phyloP scores from a whole-genome alignment of 2,113 vertebrate species.

The Myiozetetes cayanensis region DNA sequence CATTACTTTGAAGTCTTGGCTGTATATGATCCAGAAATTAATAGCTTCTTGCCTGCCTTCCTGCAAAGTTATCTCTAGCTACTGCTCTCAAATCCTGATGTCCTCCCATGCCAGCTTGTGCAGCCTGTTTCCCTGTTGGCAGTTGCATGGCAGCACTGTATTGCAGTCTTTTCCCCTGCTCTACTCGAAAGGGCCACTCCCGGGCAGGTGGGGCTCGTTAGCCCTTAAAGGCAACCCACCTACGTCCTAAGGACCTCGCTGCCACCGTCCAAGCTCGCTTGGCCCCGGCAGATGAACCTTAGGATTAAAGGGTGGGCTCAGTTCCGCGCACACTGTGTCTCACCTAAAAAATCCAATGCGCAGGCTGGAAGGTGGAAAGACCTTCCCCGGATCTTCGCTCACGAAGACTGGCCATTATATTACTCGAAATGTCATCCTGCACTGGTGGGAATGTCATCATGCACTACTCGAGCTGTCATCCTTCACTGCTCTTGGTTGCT shows the following conservation, averaged over 20 bases:
- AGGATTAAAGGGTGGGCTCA: too few species aligned
- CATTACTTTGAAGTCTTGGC: background rate
- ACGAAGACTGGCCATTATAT: too few species aligned
- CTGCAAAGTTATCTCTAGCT: background rate
- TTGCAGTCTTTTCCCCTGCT: background rate
- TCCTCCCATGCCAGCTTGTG: accelerated
- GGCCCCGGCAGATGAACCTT: too few species aligned
- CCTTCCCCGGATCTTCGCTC: too few species aligned
- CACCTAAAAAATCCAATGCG: too few species aligned
- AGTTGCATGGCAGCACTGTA: background rate
- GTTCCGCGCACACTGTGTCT: too few species aligned
- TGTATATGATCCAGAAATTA: background rate
- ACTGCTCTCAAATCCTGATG: background rate
- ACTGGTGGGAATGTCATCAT: background rate
- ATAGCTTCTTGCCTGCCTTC: background rate
- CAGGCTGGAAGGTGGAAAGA: too few species aligned
- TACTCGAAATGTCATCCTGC: background rate
- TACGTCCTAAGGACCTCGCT: too few species aligned
- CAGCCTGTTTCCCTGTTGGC: background rate
- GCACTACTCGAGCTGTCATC: background rate
- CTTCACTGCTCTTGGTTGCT: background rate
- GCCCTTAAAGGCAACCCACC: too few species aligned
- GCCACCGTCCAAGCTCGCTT: too few species aligned
- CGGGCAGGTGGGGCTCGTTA: too few species aligned
- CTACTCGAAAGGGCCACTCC: background rate